Base-by-base conservation (phyloP, 2,888 invertebrate genomes). In the Entomobrya multifasciata region DNA sequence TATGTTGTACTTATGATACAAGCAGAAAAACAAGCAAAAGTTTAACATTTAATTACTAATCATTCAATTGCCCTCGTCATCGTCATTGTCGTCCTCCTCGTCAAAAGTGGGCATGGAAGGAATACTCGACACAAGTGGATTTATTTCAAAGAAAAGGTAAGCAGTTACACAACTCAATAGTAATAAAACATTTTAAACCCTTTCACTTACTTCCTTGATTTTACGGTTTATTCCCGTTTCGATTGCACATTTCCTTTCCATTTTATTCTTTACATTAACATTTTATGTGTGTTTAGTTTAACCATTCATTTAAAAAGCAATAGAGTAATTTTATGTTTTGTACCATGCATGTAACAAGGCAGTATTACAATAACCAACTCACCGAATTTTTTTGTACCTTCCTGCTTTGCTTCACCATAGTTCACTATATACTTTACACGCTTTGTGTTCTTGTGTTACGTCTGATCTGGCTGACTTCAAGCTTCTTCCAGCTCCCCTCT, bases 281-380 rank as follows among this genome's bases (percentile, higher is more conserved):
- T 62, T 60, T n/a, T 1, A 55, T 25, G 8, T 25, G 25, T 8
- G 49, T 84, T 55, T 78, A 77, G 36, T 70, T 77, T 84, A 77
- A 84, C 77, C 84, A 84, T 84, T 84, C 84, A 70, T 84, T 84
- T 36, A 44, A 3, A 67, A 41, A 78, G 57, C 20, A 83, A 76
- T 17, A 65, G 15, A 22, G 47, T 25, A 67, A 76, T 84, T 84
- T 84, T 47, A 65, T 55, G 52, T 55, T 84, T 77, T 4, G 65
- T 10, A 84, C n/a, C n/a, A n/a, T n/a, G n/a, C n/a, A n/a, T n/a
- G n/a, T n/a, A n/a, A n/a, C n/a, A n/a, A n/a, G n/a, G n/a, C n/a
- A n/a, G n/a, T n/a, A n/a, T n/a, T n/a, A n/a, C n/a, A n/a, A n/a
- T n/a, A n/a, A n/a, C n/a, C n/a, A n/a, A n/a, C n/a, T n/a, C n/a